A percentile compares a stretch with the other conserved stretches of the same genome.
Evolutionary conservation across 2,797 vertebrate genomes (phyloP).

Genomic region (Pangasius djambal): DNA sequence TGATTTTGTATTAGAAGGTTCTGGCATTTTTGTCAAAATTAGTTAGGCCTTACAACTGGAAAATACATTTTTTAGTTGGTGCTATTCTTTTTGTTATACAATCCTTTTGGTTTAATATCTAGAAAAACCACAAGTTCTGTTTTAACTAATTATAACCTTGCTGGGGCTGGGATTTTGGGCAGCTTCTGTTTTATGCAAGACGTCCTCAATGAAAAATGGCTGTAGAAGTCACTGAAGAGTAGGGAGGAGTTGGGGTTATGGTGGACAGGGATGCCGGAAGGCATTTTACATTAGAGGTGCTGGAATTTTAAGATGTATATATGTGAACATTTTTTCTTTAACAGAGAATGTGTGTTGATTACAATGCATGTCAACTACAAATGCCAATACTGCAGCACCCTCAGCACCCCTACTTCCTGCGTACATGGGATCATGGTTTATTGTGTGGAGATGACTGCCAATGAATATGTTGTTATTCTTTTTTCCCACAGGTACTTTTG

Average conservation of each 20-base stretch:
- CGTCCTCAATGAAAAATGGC: neutral
- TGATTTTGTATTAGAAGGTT: neutral
- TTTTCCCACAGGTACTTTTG: constrained; percentile 82
- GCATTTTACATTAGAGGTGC: neutral
- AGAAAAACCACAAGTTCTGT: neutral
- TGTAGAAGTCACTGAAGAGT: neutral
- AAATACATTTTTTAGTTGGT: neutral
- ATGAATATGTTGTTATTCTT: neutral
- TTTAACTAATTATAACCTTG: neutral
- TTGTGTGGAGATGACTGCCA: neutral
- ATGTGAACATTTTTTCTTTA: neutral
- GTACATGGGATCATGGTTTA: neutral
- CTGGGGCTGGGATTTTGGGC: neutral
- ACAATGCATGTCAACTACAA: neutral
- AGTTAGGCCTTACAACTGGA: neutral
- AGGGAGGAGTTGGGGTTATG: neutral
- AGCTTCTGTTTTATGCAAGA: neutral
- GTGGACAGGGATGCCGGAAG: neutral
- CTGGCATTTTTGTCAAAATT: neutral
- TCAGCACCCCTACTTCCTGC: neutral
- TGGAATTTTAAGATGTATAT: neutral
- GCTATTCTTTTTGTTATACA: neutral
- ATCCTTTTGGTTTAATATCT: neutral
- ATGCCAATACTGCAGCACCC: neutral
- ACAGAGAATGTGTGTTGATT: neutral